Evolutionary conservation across 1,140 invertebrate species (phyloP), one percentile per base, ranked within the genome.

Genomic region (Rhagoletis pomonella): DNA sequence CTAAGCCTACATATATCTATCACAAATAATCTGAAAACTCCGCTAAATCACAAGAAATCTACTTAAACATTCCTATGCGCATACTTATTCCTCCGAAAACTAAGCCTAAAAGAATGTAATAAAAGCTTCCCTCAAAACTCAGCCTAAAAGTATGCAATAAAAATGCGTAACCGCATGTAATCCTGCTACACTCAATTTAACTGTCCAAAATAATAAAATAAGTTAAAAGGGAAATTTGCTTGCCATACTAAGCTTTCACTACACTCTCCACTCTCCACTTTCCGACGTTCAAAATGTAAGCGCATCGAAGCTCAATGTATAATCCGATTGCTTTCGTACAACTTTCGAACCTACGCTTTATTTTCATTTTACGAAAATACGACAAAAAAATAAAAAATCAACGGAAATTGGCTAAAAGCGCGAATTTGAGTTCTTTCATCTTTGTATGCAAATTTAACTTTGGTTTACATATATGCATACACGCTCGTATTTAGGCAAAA

Each of bases 361-460:
- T 29, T 81, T 81, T 81, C 4, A 0, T 58, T 58, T 55, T 81
- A 81, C 17, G 12, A 55, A 73, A 81, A 81, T 47, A 47, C 42
- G 17, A n/a, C 12, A 44, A 81, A 58, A 81, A 58, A 29, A 29
- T 29, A 29, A 29, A 29, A 29, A 29, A 29, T 29, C 29, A 29
- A 29, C 29, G 29, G 29, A 29, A 29, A 81, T 81, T 81, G 44
- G 73, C 73, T 50, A 10, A 81, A 7, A 12, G 29, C 29, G 29
- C 29, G 29, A 29, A 55, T 55, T n/a, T 19, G 73, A 12, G 50
- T 81, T 17, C n/a, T 81, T 81, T 81, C 73, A 81, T 81, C 47
- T 81, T 81, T 50, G 47, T n/a, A 81, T 81, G 47, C n/a, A 81
- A 81, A 81, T 81, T 81, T 81, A 19, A 73, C 39, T 44, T 17